A percentile compares a stretch with the other conserved stretches of the same genome.
phyloP scores from a whole-genome alignment of 2,797 vertebrate species.

The Sylvia borin region DNA sequence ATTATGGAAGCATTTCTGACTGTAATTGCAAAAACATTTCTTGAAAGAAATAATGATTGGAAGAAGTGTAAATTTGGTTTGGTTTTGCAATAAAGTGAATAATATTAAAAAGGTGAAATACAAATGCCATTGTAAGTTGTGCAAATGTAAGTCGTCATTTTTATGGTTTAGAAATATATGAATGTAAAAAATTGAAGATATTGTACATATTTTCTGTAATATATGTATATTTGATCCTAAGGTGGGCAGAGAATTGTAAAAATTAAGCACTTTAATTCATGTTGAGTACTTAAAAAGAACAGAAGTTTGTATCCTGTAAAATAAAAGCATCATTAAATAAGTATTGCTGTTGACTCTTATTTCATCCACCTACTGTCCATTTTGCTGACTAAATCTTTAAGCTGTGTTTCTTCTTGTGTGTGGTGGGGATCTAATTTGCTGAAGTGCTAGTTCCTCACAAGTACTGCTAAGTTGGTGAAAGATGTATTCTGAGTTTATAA shows the following conservation, averaged over 20 bases:
- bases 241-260: conserved; percentile 70
- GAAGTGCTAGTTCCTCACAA: background rate
- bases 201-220: conserved; percentile 80
- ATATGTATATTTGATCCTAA: conserved; percentile 81
- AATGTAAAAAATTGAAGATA: conserved; percentile 78
- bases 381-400: background rate
- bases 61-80: conserved; percentile 46
- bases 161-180: conserved; percentile 65
- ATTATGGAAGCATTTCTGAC: background rate
- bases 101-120: conserved; percentile 44
- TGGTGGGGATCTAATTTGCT: background rate
- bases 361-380: background rate
- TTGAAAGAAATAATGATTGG: background rate
- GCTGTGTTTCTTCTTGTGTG: background rate
- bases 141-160: conserved; percentile 60
- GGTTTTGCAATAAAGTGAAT: conserved; percentile 55
- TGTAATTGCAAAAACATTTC: background rate
- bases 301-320: conserved; percentile 80
- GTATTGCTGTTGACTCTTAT: background rate
- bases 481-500: background rate
- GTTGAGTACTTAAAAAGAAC: conserved; percentile 71
- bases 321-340: conserved; percentile 77
- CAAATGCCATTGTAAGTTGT: conserved; percentile 55
- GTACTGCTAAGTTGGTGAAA: background rate
- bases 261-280: conserved; percentile 83